Evolutionary conservation across 2,888 invertebrate genomes (phyloP), one percentile per base, ranked within the genome.

Genomic region (Sycophila texana): DNA sequence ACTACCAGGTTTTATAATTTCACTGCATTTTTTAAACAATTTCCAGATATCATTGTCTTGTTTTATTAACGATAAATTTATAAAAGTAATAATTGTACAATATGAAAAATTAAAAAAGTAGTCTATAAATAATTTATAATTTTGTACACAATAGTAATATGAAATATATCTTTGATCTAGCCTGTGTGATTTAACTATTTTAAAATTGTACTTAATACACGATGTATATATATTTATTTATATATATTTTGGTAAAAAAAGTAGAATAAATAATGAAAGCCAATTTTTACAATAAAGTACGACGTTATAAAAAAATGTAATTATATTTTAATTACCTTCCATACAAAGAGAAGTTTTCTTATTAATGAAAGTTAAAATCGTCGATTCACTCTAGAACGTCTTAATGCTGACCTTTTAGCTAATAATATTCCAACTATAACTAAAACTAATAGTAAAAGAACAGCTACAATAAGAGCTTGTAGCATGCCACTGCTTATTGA

Each of bases 401-500:
- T 85, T 5, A 81, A 20, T 0, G 82, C 78, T 2, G 84, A 26
- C 83, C 76, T 86, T 77, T 83, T 85, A 20, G 86, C 85, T 18
- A 86, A 77, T 16, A 87, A 12, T 61, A 89, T 82, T 39, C 88
- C 89, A 49, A 84, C 67, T 26, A 87, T 77, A 30, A 86, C 82
- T n/a, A 89, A 77, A 55, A 86, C 76, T 26, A 85, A 82, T 13
- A 89, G 82, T 60, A 85, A 57, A 5, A 82, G 78, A 22, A 80
- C 83, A 47, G 87, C 82, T 39, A 82, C 73, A 13, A 83, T 83
- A 4, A 89, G 66, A 39, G 84, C 82, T 26, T 83, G 72, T 18
- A 88, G 74, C 83, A 88, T 85, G 30, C 82, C 86, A 39, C 82
- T 82, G 74, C 87, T 87, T 3, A 86, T 83, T 58, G 85, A 82